Conservation (phyloP, 2,888 invertebrate species). For the Agriopis aurantiaria region DNA sequence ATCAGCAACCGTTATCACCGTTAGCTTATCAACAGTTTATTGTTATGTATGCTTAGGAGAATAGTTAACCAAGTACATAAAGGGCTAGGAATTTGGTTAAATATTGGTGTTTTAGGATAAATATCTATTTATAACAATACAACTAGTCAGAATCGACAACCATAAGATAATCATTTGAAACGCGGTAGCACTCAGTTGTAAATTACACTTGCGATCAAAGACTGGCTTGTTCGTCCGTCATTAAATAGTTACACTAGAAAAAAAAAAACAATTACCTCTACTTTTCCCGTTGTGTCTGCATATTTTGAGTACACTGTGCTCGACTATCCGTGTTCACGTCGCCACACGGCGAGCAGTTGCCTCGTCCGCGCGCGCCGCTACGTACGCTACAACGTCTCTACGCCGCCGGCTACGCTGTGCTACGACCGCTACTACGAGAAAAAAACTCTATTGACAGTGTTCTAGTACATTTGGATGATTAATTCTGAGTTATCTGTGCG, state of each 20-base stretch:
- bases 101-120: neutral
- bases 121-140: neutral
- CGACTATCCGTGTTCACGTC: constrained; percentile 73
- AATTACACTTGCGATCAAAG: no score
- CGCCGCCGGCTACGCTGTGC: constrained; percentile 47
- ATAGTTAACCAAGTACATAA: no score
- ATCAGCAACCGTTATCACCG: no score
- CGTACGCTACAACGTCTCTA: constrained; percentile 68
- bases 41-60: no score
- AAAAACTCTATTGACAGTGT: constrained; percentile 61
- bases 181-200: no score
- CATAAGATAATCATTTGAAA: no score
- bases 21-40: no score
- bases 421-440: constrained; percentile 41
- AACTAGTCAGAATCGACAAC: no score
- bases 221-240: no score
- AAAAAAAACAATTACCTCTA: neutral
- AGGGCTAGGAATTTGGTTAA: no score
- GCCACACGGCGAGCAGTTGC: constrained; percentile 73
- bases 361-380: constrained; percentile 74
- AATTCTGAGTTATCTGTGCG: constrained; percentile 55
- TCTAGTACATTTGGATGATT: constrained; percentile 48
- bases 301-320: constrained; percentile 60
- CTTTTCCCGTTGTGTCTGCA: constrained; percentile 38
- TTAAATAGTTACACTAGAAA: no score